phyloP scores from a whole-genome alignment of 2,888 invertebrate species.

The Maniola hyperantus region DNA sequence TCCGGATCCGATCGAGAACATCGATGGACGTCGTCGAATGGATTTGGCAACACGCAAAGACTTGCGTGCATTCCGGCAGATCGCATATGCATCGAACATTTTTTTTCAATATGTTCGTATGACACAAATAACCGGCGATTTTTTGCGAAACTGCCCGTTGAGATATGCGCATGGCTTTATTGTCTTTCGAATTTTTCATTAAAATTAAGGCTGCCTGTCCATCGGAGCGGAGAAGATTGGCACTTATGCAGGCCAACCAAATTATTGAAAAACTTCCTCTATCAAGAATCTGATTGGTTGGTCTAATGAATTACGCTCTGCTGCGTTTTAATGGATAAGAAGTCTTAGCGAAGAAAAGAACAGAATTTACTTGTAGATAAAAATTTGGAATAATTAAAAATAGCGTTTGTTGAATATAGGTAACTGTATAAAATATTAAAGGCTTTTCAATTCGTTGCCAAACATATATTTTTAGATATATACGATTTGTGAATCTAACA shows the following conservation, averaged over 20 bases:
- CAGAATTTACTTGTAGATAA: conserved; percentile 1
- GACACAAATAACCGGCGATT: background rate
- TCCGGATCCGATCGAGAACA: too few relatives aligned
- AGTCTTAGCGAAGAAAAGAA: background rate
- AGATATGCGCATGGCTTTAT: background rate
- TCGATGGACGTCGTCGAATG: too few relatives aligned
- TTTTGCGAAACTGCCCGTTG: background rate
- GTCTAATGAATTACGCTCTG: too few relatives aligned
- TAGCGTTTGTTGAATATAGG: conserved; percentile 1
- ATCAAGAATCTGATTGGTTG: too few relatives aligned
- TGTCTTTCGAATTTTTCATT: background rate
- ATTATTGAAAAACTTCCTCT: too few relatives aligned
- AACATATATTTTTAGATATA: conserved; percentile 25
- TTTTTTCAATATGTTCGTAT: background rate
- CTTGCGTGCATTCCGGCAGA: conserved; percentile 4
- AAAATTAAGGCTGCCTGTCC: too few relatives aligned
- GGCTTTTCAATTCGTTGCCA: conserved; percentile 28
- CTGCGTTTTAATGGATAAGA: too few relatives aligned
- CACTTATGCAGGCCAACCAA: too few relatives aligned
- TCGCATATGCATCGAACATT: background rate
- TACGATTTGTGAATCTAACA: conserved; percentile 17
- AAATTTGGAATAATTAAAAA: conserved; percentile 8
- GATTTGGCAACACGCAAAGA: too few relatives aligned
- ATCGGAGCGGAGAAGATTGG: too few relatives aligned
- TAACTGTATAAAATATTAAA: conserved; percentile 23